A percentile compares a stretch with the other conserved stretches of the same genome.
Conservation (phyloP, 2,113 vertebrate genomes). For the Passer domesticus region DNA sequence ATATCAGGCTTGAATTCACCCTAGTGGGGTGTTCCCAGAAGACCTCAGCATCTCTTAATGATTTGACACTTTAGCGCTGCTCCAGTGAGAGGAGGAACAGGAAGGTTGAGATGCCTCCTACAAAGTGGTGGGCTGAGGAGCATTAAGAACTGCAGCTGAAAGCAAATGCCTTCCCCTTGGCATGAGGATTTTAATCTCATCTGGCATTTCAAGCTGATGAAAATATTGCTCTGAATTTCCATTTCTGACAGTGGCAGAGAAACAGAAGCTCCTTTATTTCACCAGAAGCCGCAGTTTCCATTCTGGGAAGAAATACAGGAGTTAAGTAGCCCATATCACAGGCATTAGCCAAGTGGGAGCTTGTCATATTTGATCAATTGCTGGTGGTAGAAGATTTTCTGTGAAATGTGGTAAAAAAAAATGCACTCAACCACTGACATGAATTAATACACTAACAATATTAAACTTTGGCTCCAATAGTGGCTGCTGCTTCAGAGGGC, state of each 20-base stretch:
- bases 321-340: neutral
- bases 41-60: neutral
- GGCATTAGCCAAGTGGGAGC: neutral
- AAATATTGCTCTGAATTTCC: constrained; percentile 43
- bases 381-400: constrained; percentile 25
- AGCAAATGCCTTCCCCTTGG: neutral
- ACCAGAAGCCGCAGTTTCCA: constrained; percentile 16
- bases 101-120: neutral
- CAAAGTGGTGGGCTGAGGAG: neutral
- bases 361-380: constrained; percentile 53
- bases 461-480: constrained; percentile 31
- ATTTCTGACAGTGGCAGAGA: constrained; percentile 45
- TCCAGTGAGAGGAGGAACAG: neutral
- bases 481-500: constrained; percentile 6
- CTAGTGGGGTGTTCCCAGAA: neutral
- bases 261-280: constrained; percentile 63
- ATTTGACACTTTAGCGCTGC: neutral
- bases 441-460: constrained; percentile 49
- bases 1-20: neutral
- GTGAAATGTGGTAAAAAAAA: constrained; percentile 10
- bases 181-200: constrained; percentile 15
- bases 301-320: constrained; percentile 18
- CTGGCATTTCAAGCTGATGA: constrained; percentile 30
- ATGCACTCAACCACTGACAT: constrained; percentile 8
- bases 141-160: neutral